These are phyloP conservation scores for Cataglyphis hispanica DNA, from an alignment of 1,140 invertebrate species.

Conservation along the genomic window DNA sequence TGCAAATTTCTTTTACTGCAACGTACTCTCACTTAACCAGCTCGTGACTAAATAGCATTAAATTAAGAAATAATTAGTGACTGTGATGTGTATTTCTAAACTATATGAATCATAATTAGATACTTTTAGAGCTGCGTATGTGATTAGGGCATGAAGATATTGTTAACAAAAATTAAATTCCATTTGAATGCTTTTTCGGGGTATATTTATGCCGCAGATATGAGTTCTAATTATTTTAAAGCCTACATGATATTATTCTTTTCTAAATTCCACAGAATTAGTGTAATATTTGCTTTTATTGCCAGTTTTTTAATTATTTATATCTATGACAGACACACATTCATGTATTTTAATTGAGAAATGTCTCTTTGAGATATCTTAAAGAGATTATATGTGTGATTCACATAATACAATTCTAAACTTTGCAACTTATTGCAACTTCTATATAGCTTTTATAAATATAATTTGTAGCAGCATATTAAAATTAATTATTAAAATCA, in stretches of 20 bases:
- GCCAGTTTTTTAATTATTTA: constrained; percentile 39
- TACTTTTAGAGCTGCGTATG: constrained; percentile 27
- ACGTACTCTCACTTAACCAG: background rate
- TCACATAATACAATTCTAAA: constrained; percentile 65
- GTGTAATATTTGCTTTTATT: constrained; percentile 36
- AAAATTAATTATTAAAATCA: constrained; percentile 54
- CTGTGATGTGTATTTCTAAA: background rate
- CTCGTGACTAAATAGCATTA: constrained; percentile 40
- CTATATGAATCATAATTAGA: constrained; percentile 7
- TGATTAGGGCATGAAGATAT: constrained; percentile 3
- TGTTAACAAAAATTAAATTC: constrained; percentile 28
- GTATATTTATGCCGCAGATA: background rate
- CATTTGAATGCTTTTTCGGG: background rate
- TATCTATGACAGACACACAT: constrained; percentile 43
- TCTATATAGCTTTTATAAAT: constrained; percentile 34
- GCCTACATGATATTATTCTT: constrained; percentile 31
- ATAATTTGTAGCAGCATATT: constrained; percentile 49
- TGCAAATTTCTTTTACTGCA: constrained; percentile 6
- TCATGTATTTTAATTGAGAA: constrained; percentile 51
- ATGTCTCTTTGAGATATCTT: constrained; percentile 41
- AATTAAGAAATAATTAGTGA: constrained; percentile 24
- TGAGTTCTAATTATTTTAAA: constrained; percentile 24
- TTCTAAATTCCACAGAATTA: constrained; percentile 28
- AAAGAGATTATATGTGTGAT: constrained; percentile 45
- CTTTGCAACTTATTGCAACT: constrained; percentile 69